Evolutionary conservation across 2,113 vertebrate species (phyloP).

Genomic region (Grus americana): DNA sequence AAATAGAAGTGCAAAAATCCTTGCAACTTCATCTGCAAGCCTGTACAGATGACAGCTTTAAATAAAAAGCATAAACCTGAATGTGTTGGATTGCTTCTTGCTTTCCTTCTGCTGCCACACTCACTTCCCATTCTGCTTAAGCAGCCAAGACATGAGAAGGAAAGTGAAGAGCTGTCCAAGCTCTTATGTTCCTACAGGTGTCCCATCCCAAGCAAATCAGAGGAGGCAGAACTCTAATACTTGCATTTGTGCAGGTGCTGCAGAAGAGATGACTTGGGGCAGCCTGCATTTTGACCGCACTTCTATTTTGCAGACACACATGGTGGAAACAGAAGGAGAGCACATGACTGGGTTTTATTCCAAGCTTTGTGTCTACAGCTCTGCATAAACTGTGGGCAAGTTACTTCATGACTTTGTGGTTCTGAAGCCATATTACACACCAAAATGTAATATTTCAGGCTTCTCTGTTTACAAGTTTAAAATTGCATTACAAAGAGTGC

Average conservation of each 20-base stretch:
- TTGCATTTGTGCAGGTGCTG: not conserved
- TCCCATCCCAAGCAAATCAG: not conserved
- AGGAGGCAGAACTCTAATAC: not conserved
- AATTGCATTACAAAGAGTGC: not conserved
- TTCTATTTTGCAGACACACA: not conserved
- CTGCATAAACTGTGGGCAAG: not conserved
- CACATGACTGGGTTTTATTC: not conserved
- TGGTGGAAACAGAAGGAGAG: not conserved
- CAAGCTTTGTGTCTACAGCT: not conserved
- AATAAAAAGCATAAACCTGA: not conserved
- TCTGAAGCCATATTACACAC: not conserved
- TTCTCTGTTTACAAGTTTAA: not conserved
- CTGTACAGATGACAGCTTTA: not conserved
- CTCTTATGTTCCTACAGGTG: rapidly evolving
- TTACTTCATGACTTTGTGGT: not conserved
- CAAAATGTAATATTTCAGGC: not conserved
- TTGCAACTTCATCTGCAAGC: not conserved
- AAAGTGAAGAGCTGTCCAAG: not conserved
- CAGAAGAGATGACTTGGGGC: not conserved
- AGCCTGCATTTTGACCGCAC: not conserved
- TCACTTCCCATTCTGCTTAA: not conserved
- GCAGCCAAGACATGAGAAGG: not conserved
- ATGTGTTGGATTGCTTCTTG: not conserved
- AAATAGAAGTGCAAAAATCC: not conserved
- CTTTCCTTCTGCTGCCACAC: not conserved